Evolutionary conservation across 2,888 invertebrate species (phyloP), one percentile per base, ranked within the genome.

Genomic region (Cheilosia scutellata): DNA sequence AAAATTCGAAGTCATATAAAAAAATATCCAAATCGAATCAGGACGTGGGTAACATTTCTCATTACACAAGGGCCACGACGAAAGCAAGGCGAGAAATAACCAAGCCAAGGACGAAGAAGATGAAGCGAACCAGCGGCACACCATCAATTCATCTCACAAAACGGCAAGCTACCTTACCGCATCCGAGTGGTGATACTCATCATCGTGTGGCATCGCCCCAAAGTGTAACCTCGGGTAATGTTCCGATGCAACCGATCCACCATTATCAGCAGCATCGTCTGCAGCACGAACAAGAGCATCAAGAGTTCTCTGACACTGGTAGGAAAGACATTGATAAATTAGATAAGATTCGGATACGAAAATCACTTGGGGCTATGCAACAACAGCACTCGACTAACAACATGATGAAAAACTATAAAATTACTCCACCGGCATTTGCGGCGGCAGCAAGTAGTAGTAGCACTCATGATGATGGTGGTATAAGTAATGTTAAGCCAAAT

Each of bases 21-120:
- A 78, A 82, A 82, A 74, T 82, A 82, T 74, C 87, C 82, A 87
- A 87, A 87, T 74, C 87, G 82, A 87, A 82, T 87, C 87, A 82
- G 87, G 72, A 87, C 87, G 87, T 87, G 87, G 91, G 89, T 90
- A 91, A 90, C 90, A 91, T 91, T 91, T 92, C 91, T 92, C 91
- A 91, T 89, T 91, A 90, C 90, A 91, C 53, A 51, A 78, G 72
- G 76, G 49, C 74, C 68, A 83, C 55, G 40, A 66, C 65, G 78
- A 84, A 66, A 65, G 76, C 63, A 37, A 31, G 68, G 53, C 58
- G 63, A 84, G 74, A 65, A 62, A 55, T 68, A 76, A 37, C 63
- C 62, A 76, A 87, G 78, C 11, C 68, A 40, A 68, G 55, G 65
- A 25, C 62, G 49, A 77, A 53, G 57, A 53, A 62, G 51, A 60